Evolutionary conservation across 2,888 invertebrate genomes (phyloP).

Genomic region (Drosophila pseudotalamancana): DNA sequence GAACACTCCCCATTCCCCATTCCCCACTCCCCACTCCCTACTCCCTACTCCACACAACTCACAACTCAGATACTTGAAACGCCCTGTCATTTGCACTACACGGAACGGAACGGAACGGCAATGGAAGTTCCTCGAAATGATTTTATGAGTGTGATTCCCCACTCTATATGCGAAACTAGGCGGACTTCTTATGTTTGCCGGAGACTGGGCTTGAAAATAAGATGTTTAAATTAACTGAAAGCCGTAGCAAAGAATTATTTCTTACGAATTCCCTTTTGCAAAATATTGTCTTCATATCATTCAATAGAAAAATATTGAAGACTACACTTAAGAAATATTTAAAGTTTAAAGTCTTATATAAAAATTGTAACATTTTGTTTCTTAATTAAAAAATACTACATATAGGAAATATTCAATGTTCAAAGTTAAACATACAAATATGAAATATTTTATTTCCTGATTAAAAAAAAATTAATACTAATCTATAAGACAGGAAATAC

Average conservation of each 20-base stretch:
- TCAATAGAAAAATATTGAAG: too few species aligned
- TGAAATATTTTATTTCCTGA: too few species aligned
- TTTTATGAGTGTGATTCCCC: slow-evolving; percentile 12
- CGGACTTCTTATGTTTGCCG: slow-evolving; percentile 2
- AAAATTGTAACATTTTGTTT: too few species aligned
- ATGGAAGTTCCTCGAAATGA: slow-evolving; percentile 21
- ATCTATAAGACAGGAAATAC: too few species aligned
- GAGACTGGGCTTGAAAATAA: background rate
- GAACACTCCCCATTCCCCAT: slow-evolving; percentile 17
- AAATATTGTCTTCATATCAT: too few species aligned
- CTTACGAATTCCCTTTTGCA: too few species aligned
- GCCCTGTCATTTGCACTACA: slow-evolving; percentile 69
- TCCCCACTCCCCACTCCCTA: slow-evolving; percentile 8
- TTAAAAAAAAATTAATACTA: too few species aligned
- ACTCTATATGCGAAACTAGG: background rate
- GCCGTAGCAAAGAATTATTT: background rate
- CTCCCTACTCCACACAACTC: slow-evolving; percentile 8
- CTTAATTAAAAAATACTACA: too few species aligned
- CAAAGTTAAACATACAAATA: too few species aligned
- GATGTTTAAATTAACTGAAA: background rate
- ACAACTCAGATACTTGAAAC: slow-evolving; percentile 59
- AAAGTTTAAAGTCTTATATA: too few species aligned
- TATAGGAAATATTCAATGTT: too few species aligned
- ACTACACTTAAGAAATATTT: too few species aligned
- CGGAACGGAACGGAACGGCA: slow-evolving; percentile 13